A percentile compares a stretch with the other conserved stretches of the same genome.
These are phyloP conservation scores for Plumapathes pennacea DNA, from an alignment of 92 coral and sea anemone species.

Conservation along the genomic window DNA sequence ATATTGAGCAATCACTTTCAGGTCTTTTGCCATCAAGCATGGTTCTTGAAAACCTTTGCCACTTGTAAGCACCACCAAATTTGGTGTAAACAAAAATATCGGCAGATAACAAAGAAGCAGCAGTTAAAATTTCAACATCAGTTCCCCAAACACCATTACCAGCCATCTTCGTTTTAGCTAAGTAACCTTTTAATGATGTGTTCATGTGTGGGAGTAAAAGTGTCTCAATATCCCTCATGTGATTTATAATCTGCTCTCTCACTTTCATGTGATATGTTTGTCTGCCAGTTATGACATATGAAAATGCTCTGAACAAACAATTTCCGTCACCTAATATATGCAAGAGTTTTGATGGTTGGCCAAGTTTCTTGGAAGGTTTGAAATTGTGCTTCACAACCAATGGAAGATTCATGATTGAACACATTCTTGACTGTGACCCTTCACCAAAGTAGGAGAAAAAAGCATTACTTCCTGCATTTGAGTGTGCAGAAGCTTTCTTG, in stretches of 20 bases:
- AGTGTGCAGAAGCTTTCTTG: slow-evolving; percentile 18
- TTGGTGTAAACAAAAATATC: slow-evolving; percentile 42
- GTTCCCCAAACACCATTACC: slow-evolving; percentile 38
- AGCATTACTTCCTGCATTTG: slow-evolving; percentile 25
- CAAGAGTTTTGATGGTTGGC: no score
- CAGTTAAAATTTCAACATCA: slow-evolving; percentile 31
- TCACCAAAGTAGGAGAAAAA: no score
- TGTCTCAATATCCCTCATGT: slow-evolving; percentile 29
- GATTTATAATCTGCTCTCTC: slow-evolving; percentile 39
- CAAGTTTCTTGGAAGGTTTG: no score
- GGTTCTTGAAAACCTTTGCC: slow-evolving; percentile 58
- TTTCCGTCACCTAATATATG: no score
- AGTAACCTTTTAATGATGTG: slow-evolving; percentile 25
- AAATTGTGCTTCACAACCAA: no score
- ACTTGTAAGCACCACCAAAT: slow-evolving; percentile 21
- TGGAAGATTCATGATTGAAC: no score
- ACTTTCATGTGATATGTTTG: slow-evolving; percentile 44
- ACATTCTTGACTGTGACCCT: no score
- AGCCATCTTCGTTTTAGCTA: slow-evolving; percentile 28
- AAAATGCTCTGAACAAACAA: no score
- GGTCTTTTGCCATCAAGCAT: slow-evolving; percentile 39
- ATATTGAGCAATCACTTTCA: slow-evolving; percentile 18
- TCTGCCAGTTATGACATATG: no score
- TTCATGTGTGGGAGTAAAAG: slow-evolving; percentile 24
- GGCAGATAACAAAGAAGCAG: slow-evolving; percentile 24